Percentiles rank a stretch among this genome's conserved stretches.
Conservation (phyloP, 2,113 vertebrate genomes). For the Eurystomus gularis region DNA sequence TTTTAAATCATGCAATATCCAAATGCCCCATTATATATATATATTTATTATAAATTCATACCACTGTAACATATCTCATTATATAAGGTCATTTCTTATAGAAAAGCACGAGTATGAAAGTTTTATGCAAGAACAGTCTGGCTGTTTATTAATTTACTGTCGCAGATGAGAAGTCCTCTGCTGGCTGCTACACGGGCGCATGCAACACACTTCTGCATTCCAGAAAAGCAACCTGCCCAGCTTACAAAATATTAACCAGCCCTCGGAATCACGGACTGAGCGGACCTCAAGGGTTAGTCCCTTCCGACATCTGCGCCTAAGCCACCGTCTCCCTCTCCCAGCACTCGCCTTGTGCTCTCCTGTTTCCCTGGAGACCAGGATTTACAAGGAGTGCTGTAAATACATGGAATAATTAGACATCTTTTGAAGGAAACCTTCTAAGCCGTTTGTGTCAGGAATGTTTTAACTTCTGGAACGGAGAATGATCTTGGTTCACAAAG, state of each 20-base stretch:
- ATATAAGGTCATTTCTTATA: slow-evolving; percentile 62
- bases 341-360: neutral
- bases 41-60: slow-evolving; percentile 42
- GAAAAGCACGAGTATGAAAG: slow-evolving; percentile 59
- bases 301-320: rapidly evolving
- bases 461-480: neutral
- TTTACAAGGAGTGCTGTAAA: neutral
- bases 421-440: neutral
- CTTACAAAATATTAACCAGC: neutral
- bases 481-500: neutral
- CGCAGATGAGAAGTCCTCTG: slow-evolving; percentile 29
- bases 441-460: neutral
- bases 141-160: slow-evolving; percentile 68
- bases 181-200: neutral
- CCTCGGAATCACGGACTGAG: rapidly evolving
- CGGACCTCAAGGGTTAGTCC: neutral
- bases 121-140: slow-evolving; percentile 62
- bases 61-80: slow-evolving; percentile 18
- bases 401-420: neutral
- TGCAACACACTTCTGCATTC: neutral
- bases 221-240: neutral
- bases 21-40: neutral
- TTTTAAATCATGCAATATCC: slow-evolving; percentile 42
- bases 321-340: neutral
- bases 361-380: neutral